Base-by-base conservation (phyloP, 2,113 vertebrate genomes). In the Cheirogaleus medius region DNA sequence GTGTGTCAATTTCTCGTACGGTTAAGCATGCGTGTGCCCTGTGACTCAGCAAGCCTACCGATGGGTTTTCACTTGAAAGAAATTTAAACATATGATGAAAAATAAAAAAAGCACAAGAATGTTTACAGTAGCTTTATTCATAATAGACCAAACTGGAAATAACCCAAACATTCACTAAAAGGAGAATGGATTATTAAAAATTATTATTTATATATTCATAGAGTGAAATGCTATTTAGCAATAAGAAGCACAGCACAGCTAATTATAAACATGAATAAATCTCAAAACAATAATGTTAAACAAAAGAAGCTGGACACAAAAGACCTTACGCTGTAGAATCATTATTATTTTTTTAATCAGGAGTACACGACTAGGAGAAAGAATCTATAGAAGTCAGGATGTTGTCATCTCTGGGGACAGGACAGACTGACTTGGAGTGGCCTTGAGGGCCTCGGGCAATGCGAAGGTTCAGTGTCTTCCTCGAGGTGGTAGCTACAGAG, bases 11-110 rank as follows among this genome's bases (percentile, higher is more conserved):
- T 66, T 56, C 90, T 49, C 18, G 1, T 8, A 34, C 60, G 8
- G 13, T 25, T 29, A 8, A 6, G 3, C 8, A 0, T 2, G 39
- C 0, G 0, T 9, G 0, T 18, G 39, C 25, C 47, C 47, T 64
- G 0, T 21, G 44, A 6, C 8, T 27, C 25, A 5, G 5, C 1
- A 39, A 2, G 29, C 9, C 81, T 29, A 8, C 37, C 49, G 18
- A 6, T 9, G 44, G n/a, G 0, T 27, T 11, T 60, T 87, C 32
- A 23, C 34, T 52, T 52, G 47, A 63, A 32, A 56, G 14, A 52
- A 27, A 39, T 34, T 32, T 18, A 86, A 49, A 56, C 25, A 1
- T 14, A 32, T 3, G 13, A 66, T 10, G 21, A 95, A 42, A 39
- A 17, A 52, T 18, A 73, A 42, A 10, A n/a, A 2, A 9, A 27